phyloP scores from a whole-genome alignment of 1,140 invertebrate genomes.

The Bombus confusus region DNA sequence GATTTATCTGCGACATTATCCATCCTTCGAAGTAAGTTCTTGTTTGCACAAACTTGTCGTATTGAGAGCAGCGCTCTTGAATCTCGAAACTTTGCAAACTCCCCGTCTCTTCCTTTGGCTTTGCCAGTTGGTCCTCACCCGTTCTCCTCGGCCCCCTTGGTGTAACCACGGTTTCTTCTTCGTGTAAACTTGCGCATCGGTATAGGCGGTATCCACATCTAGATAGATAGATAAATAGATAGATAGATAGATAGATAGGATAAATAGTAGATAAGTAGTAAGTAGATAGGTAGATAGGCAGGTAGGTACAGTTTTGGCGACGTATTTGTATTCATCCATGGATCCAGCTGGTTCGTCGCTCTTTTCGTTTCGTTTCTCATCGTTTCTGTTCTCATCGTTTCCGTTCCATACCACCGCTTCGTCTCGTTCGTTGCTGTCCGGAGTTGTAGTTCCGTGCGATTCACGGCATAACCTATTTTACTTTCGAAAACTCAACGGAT shows the following conservation, averaged over 20 bases:
- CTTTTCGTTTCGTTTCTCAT: background rate
- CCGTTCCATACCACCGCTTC: background rate
- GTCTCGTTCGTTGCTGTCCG: slow-evolving; percentile 45
- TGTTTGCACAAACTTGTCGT: slow-evolving; percentile 77
- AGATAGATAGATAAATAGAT: background rate
- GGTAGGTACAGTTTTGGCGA: background rate
- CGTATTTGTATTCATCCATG: background rate
- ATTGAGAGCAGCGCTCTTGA: slow-evolving; percentile 74
- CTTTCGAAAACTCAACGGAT: slow-evolving; percentile 78
- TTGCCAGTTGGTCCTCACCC: slow-evolving; percentile 8
- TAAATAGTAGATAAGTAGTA: background rate
- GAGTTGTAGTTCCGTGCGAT: slow-evolving; percentile 50
- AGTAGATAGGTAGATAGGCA: background rate
- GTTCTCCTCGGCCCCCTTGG: background rate
- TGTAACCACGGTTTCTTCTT: slow-evolving; percentile 26
- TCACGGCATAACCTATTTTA: slow-evolving; percentile 74
- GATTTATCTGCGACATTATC: slow-evolving; percentile 79
- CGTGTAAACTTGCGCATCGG: slow-evolving; percentile 7
- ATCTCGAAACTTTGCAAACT: slow-evolving; percentile 77
- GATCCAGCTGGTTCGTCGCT: background rate
- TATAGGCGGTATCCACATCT: background rate
- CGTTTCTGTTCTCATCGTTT: slow-evolving; percentile 11
- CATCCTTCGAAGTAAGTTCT: slow-evolving; percentile 72
- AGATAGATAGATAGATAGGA: background rate
- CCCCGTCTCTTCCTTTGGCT: slow-evolving; percentile 35